Conservation (phyloP, 2,797 vertebrate species). For the Clamator glandarius region DNA sequence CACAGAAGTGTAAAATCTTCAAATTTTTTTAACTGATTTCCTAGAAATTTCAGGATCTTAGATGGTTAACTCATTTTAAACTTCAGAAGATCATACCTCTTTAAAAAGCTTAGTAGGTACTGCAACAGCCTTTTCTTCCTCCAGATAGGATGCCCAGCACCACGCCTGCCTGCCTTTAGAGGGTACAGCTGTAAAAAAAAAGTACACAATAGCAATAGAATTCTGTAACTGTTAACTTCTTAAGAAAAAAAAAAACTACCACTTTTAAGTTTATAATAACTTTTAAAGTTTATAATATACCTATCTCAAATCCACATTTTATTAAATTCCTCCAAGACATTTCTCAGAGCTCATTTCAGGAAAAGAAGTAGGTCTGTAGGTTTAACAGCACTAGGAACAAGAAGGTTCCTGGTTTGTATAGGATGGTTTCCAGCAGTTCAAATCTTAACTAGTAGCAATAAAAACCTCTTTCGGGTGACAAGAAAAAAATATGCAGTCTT, state of each 20-base stretch:
- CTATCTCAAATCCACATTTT: neutral
- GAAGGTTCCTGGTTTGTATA: neutral
- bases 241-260: neutral
- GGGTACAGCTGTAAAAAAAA: conserved; percentile 76
- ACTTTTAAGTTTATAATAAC: neutral
- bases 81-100: conserved; percentile 76
- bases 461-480: neutral
- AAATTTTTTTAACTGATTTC: neutral
- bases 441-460: neutral
- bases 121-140: conserved; percentile 83
- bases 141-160: conserved; percentile 88
- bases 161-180: conserved; percentile 84
- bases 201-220: neutral
- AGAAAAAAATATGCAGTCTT: neutral
- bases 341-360: neutral
- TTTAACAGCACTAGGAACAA: neutral
- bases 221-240: neutral
- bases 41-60: neutral
- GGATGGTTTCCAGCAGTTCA: neutral
- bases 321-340: neutral
- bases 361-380: neutral
- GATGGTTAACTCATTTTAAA: neutral
- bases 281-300: neutral
- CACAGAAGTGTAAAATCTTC: neutral
- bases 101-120: conserved; percentile 86